Evolutionary conservation across 2,113 vertebrate genomes (phyloP).

Genomic region (Paradisaea rubra): DNA sequence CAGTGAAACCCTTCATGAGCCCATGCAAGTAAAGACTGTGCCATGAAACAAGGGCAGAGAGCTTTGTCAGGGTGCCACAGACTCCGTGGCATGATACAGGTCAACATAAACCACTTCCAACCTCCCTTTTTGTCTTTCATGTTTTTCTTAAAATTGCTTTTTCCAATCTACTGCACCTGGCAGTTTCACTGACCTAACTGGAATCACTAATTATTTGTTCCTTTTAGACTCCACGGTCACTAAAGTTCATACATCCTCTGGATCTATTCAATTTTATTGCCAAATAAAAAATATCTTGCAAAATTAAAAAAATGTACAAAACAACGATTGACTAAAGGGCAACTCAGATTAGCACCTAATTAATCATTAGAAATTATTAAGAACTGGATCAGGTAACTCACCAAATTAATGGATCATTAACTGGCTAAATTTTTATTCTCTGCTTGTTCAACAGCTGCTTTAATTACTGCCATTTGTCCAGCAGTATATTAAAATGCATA

Average conservation of each 20-base stretch:
- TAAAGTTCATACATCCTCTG: background rate
- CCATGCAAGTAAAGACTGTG: fast-evolving
- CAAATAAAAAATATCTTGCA: background rate
- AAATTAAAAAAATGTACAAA: background rate
- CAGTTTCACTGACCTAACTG: background rate
- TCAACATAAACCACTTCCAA: background rate
- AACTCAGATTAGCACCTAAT: background rate
- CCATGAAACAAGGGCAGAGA: background rate
- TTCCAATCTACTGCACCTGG: background rate
- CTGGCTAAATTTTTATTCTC: background rate
- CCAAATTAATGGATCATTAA: background rate
- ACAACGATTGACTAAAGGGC: background rate
- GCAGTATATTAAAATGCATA: background rate
- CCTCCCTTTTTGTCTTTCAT: background rate
- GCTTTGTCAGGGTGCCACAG: background rate
- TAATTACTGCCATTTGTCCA: background rate
- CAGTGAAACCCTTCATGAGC: fast-evolving
- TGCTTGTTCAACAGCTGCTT: background rate
- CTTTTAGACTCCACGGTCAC: background rate
- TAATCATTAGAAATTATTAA: background rate
- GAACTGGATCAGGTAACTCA: background rate
- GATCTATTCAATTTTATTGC: background rate
- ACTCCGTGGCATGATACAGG: background rate
- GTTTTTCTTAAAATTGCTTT: background rate
- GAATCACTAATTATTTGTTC: background rate